These are phyloP conservation scores for Urosaurus nigricauda DNA, from an alignment of 2,797 vertebrate genomes.

Conservation along the genomic window DNA sequence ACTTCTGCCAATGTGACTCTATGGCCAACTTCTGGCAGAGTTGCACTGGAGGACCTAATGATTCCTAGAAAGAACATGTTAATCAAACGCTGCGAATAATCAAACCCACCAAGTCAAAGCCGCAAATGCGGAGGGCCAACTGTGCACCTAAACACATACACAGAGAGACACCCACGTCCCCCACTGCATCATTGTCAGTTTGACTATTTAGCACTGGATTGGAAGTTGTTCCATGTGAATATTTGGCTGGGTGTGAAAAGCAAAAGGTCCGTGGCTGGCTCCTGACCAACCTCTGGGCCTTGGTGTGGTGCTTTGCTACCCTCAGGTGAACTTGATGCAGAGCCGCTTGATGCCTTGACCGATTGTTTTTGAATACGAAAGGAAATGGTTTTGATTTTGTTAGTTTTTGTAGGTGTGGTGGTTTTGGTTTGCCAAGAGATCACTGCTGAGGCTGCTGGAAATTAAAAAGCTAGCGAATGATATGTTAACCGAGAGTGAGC, in stretches of 20 bases:
- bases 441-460: neutral
- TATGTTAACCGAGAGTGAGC: neutral
- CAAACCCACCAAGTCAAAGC: no score
- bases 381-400: neutral
- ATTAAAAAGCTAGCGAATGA: neutral
- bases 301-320: neutral
- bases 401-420: rapidly evolving
- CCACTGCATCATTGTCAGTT: neutral
- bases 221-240: neutral
- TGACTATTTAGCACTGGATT: neutral
- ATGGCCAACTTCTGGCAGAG: no score
- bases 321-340: constrained; percentile 9
- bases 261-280: neutral
- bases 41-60: no score
- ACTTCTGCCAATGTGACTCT: no score
- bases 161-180: neutral
- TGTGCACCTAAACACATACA: no score
- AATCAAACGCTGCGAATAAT: no score
- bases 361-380: neutral
- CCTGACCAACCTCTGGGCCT: neutral
- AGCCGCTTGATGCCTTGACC: neutral
- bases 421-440: neutral
- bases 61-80: no score
- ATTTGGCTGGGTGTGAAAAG: neutral
- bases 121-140: no score